Percentiles rank a stretch among this genome's conserved stretches.
phyloP scores from a whole-genome alignment of 2,113 vertebrate genomes.

The Cyanoramphus novaezelandiae region DNA sequence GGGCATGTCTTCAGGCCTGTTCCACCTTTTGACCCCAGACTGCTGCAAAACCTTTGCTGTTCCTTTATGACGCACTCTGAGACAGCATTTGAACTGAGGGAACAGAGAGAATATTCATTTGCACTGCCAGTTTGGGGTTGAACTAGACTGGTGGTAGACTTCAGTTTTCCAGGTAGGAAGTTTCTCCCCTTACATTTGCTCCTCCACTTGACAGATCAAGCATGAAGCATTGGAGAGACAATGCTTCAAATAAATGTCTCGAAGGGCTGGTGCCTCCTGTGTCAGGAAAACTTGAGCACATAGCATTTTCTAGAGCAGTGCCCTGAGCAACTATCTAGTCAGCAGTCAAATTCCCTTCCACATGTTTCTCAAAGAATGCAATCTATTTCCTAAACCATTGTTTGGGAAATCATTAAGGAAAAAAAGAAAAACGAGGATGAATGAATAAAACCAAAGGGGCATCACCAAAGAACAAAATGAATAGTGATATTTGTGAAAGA shows the following conservation, averaged over 20 bases:
- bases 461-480: neutral
- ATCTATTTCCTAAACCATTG: neutral
- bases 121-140: neutral
- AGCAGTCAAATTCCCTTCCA: neutral
- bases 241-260: neutral
- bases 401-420: neutral
- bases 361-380: neutral
- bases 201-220: neutral
- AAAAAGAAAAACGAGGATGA: neutral
- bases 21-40: rapidly evolving
- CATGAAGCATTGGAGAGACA: neutral
- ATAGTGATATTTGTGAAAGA: neutral
- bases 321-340: neutral
- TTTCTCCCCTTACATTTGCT: neutral
- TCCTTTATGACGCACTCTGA: neutral
- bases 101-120: neutral
- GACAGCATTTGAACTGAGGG: neutral
- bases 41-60: neutral
- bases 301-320: neutral
- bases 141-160: neutral
- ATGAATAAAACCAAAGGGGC: neutral
- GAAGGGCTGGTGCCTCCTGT: rapidly evolving
- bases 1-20: neutral
- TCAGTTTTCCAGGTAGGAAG: neutral
- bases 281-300: neutral